Evolutionary conservation across 2,113 vertebrate genomes (phyloP), one percentile per base, ranked within the genome.

Genomic region (Copsychus sechellarum): DNA sequence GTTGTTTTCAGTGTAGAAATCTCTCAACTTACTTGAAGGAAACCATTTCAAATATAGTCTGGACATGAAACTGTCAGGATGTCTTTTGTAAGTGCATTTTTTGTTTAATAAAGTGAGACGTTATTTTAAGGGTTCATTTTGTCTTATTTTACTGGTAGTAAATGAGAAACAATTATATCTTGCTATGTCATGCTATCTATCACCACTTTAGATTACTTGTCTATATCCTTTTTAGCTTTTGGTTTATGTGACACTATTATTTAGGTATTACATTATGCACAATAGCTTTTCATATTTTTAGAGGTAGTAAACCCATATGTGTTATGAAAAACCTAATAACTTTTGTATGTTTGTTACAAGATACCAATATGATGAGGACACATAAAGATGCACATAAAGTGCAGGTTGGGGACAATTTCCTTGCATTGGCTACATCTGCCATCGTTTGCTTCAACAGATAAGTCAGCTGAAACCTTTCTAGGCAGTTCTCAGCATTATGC

Each of bases 341-440:
- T 38, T 72, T 28, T 61, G 10, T 38, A 2, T 82, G 23, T 78
- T 65, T 79, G 4, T 62, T 71, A 7, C n/a, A 74, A 79, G n/a
- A 36, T 57, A n/a, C 7, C 2, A 0, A 21, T 38, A 26, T 38
- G 23, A 29, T 3, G 0, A 76, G 29, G 33, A 34, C 25, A 47
- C 11, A n/a, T 24, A 36, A 56, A 67, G 42, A 58, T 23, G 42
- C 43, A 43, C 43, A 43, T 43, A 43, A 48, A 24, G 6, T 65
- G 12, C 26, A 67, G 25, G 10, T 82, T 57, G 87, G 26, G 56
- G 21, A 43, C 24, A 34, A 24, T 66, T 58, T 64, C 64, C 29
- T 76, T 83, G 26, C 4, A 1, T 12, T 95, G 23, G 7, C 43
- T 64, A 5, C 0, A 2, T 60, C 53, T 47, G 24, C 14, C 29